Percentiles rank a stretch among this genome's conserved stretches.
Conservation (phyloP, 2,113 vertebrate species). For the Mirounga angustirostris region DNA sequence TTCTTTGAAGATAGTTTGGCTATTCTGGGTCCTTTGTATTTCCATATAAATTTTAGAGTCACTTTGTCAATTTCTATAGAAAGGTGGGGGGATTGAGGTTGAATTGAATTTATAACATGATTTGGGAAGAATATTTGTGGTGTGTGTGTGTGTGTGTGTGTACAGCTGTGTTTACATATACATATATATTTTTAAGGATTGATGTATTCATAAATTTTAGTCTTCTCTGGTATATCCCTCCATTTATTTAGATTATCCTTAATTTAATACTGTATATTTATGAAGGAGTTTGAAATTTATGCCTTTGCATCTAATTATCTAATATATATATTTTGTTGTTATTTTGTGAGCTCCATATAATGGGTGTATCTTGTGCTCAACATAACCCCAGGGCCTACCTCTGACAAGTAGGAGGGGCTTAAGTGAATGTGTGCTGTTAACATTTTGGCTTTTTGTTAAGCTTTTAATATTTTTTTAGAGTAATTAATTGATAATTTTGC, state of each 20-base stretch:
- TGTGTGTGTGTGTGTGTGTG: background rate
- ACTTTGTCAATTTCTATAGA: background rate
- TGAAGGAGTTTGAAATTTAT: background rate
- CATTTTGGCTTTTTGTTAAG: background rate
- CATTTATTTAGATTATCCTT: background rate
- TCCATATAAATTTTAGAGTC: background rate
- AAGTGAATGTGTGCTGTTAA: background rate
- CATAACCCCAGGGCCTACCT: background rate
- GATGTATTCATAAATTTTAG: background rate
- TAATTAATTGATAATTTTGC: background rate
- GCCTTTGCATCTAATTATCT: background rate
- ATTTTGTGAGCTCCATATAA: background rate
- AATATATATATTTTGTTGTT: background rate
- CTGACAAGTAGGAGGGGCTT: background rate
- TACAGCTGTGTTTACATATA: background rate
- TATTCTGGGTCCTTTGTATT: slow-evolving; percentile 11
- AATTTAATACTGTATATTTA: background rate
- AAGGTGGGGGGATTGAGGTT: background rate
- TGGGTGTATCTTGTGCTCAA: background rate
- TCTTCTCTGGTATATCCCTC: background rate
- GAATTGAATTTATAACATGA: background rate
- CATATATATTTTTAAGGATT: background rate
- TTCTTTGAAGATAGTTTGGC: background rate
- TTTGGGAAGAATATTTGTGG: background rate
- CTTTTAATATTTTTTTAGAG: slow-evolving; percentile 49